Base-by-base conservation (phyloP, 2,113 vertebrate species). In the Leucoraja erinaceus region DNA sequence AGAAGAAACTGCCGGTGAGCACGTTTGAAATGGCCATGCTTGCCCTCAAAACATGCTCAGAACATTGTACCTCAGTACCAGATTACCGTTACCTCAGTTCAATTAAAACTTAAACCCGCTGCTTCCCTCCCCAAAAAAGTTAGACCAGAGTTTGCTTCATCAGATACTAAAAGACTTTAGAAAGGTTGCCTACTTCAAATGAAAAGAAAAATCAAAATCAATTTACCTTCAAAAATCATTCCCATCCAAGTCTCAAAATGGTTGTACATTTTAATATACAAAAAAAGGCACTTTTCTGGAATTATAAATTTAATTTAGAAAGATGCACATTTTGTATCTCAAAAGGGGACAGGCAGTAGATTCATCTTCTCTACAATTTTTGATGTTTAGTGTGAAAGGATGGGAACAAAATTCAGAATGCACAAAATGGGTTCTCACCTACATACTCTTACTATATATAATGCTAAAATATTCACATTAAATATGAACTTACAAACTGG, bases 391-490 rank as follows among this genome's bases (percentile, higher is more conserved):
- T 88, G 12, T 38, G 88, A 70, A 90, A 70, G 63, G 70, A 70
- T 47, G 81, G 54, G 81, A 5, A 84, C 66, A 90, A 47, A 70
- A 22, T 54, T 90, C 18, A 38, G 33, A 33, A 33, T 90, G 68
- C 31, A 70, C 66, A 68, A 90, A 47, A 33, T 70, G 18, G 63
- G 88, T 90, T 47, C 31, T 90, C 68, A 90, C 88, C 88, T 90
- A 90, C 88, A 90, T 70, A 90, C 66, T 47, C 38, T 56, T 3
- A 90, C 88, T 47, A 90, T 90, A 90, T 90, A 90, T 88, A 88
- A 88, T 90, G 88, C 66, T 90, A 90, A 90, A 90, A 68, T 90
- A 90, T 90, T 90, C 88, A 90, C 88, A 90, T 90, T 90, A 90
- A 90, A 90, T 90, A 90, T 70, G 61, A 90, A 70, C 88, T 90